Evolutionary conservation across 2,888 invertebrate species (phyloP), one percentile per base, ranked within the genome.

Genomic region (Ormyrus nitidulus): DNA sequence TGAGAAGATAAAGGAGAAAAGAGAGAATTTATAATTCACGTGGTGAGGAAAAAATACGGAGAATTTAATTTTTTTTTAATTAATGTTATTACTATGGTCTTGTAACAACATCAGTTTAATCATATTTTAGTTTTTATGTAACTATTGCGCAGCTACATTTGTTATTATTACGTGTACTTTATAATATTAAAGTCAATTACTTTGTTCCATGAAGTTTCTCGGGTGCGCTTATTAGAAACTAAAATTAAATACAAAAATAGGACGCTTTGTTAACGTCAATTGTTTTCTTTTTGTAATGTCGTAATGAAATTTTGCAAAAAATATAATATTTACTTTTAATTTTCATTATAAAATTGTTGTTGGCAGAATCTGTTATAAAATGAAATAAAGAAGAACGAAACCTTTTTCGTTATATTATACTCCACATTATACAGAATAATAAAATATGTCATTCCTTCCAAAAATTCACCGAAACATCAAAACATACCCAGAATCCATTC

Each of bases 151-250:
- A 62, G 64, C 44, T 54, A 48, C 46, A 46, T 2, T 10, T 64
- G 48, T 62, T 64, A 73, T 54, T 73, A 61, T 72, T 51, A 54
- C 46, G 54, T 64, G 64, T 48, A 54, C 64, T 73, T 54, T 64
- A 73, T 54, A 64, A 64, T 73, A 73, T 73, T 54, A 73, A 73
- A 73, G 46, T 73, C 53, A 61, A 64, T 54, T 62, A 54, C 64
- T 54, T 53, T 19, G 11, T 46, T 46, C 59, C 13, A 46, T 13
- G 48, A 72, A 72, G 72, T 62, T 62, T 53, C 13, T 2, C 5
- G 61, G 46, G 48, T 44, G 64, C 73, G 53, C 48, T 64, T 73
- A 72, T 54, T 56, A 56, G 65, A 73, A 64, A 65, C 46, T 65
- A 64, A 65, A 65, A 56, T 64, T 65, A 73, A 70, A 70, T 13